Base-by-base conservation (phyloP, 2,113 vertebrate genomes). In the Marmota flaviventris region DNA sequence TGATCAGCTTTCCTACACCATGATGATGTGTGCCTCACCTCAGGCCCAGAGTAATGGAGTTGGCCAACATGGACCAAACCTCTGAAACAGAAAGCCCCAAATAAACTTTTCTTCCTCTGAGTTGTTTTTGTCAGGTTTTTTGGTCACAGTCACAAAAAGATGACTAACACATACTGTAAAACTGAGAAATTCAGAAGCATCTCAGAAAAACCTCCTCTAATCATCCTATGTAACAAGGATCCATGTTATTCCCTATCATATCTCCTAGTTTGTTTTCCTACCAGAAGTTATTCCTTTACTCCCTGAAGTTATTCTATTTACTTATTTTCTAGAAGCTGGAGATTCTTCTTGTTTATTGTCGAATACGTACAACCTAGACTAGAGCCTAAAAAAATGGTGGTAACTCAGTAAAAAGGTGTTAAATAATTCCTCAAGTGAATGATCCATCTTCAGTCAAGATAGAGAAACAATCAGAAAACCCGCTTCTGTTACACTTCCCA, bases 381-480 rank as follows among this genome's bases (percentile, higher is more conserved):
- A 53, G 34, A 78, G 27, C 25, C 37, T 67, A 65, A 67, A 85
- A 73, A 39, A 77, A 48, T 56, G 73, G 13, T 18, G 24, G 7
- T 45, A 65, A 24, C 22, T 93, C 77, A 37, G 32, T n/a, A 77
- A 51, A 92, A 75, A 79, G 37, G 29, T 53, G 20, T 39, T 84
- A 61, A 87, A 81, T 25, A 20, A 61, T 8, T 65, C 37, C 22
- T 53, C 10, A 20, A 85, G 69, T 24, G 48, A 81, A 42, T 24
- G 12, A 82, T n/a, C 45, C 27, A 61, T 91, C 25, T 67, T 22
- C 67, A 85, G 45, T 2, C 2, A 39, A 81, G 69, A 90, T 8
- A 82, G 56, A 83, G 77, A 96, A 69, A 93, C 58, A 42, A 94
- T 61, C 72, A 53, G 51, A 94, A 89, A 94, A 90, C 32, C 4